Base-by-base conservation (phyloP, 2,888 invertebrate species). In the Linnaemya vulpina region DNA sequence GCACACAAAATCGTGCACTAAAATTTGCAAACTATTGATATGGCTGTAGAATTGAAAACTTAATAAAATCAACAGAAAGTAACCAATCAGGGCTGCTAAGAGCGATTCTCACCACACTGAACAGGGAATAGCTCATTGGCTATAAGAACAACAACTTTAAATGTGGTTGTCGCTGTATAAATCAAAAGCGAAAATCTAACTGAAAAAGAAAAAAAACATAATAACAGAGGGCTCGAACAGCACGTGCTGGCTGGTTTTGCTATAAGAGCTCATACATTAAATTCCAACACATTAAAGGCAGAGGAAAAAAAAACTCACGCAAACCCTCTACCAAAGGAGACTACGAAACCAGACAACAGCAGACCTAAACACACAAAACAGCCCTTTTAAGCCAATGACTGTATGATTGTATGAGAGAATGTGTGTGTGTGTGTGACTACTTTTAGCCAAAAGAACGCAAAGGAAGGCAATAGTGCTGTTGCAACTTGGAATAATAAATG, bases 211-310 rank as follows among this genome's bases (percentile, higher is more conserved):
- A 30, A 58, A 62, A n/a, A n/a, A n/a, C n/a, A 20, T 15, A 71
- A 35, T 51, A 65, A 79, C 71, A 70, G 62, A 75, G 63, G 68
- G 58, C 74, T 70, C 49, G 68, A 75, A 84, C 88, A 89, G 91
- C 92, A 92, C 92, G 91, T 92, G 92, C 92, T 91, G 88, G 60
- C 68, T 81, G 30, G 55, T 68, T 30, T 65, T 40, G 55, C 9
- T 46, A 77, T 75, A 71, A 70, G 75, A 84, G 76, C 35, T 46
- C 25, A 80, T 43, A 60, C 25, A 17, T 62, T 71, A 84, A 83
- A 83, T 84, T 80, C 84, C 84, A 81, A 84, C 68, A 85, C 84
- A 86, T 75, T 73, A 55, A 77, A 78, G 22, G 53, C 65, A 46
- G 35, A 35, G 73, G 76, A 67, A 77, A 74, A 65, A 70, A 65